phyloP scores from a whole-genome alignment of 2,797 vertebrate species.

The Urosaurus nigricauda region DNA sequence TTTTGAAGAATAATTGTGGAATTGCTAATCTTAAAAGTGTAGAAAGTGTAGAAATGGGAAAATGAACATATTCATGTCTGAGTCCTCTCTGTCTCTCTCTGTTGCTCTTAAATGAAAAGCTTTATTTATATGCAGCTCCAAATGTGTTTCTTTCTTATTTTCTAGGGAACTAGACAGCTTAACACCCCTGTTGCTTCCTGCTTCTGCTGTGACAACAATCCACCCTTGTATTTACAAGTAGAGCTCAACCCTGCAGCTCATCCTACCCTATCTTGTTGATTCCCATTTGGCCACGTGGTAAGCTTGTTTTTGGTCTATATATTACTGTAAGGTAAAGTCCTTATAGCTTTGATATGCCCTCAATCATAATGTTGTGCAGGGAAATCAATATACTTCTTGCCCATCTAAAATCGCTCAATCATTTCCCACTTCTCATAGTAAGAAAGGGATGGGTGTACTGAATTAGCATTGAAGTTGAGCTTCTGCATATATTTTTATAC shows the following conservation, averaged over 20 bases:
- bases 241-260: constrained; percentile 65
- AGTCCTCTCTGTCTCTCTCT: background rate
- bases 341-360: constrained; percentile 63
- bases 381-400: constrained; percentile 64
- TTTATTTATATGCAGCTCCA: constrained; percentile 28
- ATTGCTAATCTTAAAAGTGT: background rate
- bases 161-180: constrained; percentile 68
- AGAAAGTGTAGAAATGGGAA: constrained; percentile 9
- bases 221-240: constrained; percentile 59
- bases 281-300: constrained; percentile 71
- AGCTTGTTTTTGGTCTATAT: constrained; percentile 67
- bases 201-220: constrained; percentile 68
- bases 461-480: constrained; percentile 75
- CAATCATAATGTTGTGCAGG: constrained; percentile 66
- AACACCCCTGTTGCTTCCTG: constrained; percentile 69
- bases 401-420: constrained; percentile 65
- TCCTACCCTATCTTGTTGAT: constrained; percentile 63
- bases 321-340: constrained; percentile 66
- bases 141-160: constrained; percentile 52
- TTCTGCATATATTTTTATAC: constrained; percentile 73
- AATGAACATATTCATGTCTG: background rate
- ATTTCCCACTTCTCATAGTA: constrained; percentile 62
- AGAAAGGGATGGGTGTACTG: constrained; percentile 62
- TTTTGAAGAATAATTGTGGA: constrained; percentile 19
- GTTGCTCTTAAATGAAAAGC: background rate